Evolutionary conservation across 1,140 invertebrate genomes (phyloP), one percentile per base, ranked within the genome.

Genomic region (Bombus soroeensis): DNA sequence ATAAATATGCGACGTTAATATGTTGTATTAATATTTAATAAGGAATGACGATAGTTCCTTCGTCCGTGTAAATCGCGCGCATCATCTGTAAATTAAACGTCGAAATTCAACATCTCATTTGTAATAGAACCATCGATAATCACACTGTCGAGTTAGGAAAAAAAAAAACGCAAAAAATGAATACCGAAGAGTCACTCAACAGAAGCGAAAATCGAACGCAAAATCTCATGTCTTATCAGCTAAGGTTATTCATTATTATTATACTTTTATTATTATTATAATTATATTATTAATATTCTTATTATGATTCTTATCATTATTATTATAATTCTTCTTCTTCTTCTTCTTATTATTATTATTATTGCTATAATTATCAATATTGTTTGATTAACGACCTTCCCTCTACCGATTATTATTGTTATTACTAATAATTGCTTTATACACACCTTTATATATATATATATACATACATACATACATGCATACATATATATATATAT

Each of bases 51-150:
- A 94, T 94, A 95, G 92, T 95, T 95, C 94, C 93, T 95, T 95
- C 93, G 93, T 93, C 90, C 90, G 89, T 94, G 93, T 94, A 94
- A 93, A 94, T 94, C 92, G 87, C 93, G 92, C 94, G 93, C 94
- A 91, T 92, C 94, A 94, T 93, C 84, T 94, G 93, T 94, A 94
- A 94, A 94, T 94, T 93, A 91, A 91, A 90, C 80, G 64, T 92
- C 87, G 88, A 86, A 80, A 90, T 81, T 78, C 41, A 72, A 84
- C 84, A 87, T 88, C 92, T 93, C 91, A 94, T 94, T 84, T 92
- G 88, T 93, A 93, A 93, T 91, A 92, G 91, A 85, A 90, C 89
- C 85, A 92, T 89, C 88, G 81, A 87, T 93, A 90, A 91, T 90
- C 75, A 74, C 47, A 70, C 70, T 87, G 83, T 89, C 86, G 64